A percentile compares a stretch with the other conserved stretches of the same genome.
These are phyloP conservation scores for Lottia scabra DNA, from an alignment of 2,888 invertebrate species.

Conservation along the genomic window DNA sequence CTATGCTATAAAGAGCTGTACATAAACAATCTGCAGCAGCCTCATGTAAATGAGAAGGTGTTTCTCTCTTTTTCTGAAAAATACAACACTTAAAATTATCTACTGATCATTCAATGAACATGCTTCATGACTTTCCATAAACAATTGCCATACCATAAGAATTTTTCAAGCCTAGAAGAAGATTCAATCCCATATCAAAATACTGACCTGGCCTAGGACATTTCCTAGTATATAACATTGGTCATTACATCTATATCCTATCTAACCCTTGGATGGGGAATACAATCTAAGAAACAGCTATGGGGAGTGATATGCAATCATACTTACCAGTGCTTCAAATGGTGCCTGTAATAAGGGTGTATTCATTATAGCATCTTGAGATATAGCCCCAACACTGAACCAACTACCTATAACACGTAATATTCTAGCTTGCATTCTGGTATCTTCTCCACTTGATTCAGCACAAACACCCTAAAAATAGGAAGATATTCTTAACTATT, in stretches of 20 bases:
- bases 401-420: slow-evolving; percentile 91
- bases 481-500: too few species aligned
- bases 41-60: slow-evolving; percentile 78
- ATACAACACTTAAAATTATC: slow-evolving; percentile 2
- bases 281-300: neutral
- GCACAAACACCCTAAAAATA: slow-evolving; percentile 81
- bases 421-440: slow-evolving; percentile 73
- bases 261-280: too few species aligned
- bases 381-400: slow-evolving; percentile 86
- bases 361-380: slow-evolving; percentile 78
- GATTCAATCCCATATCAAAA: too few species aligned
- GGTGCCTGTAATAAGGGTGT: slow-evolving; percentile 66
- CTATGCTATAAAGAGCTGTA: slow-evolving; percentile 83
- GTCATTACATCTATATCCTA: too few species aligned
- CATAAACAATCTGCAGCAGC: slow-evolving; percentile 92
- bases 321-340: slow-evolving; percentile 71
- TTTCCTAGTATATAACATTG: too few species aligned
- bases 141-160: too few species aligned
- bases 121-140: too few species aligned
- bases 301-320: slow-evolving; percentile 57
- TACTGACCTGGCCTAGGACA: too few species aligned
- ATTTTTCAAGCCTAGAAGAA: too few species aligned
- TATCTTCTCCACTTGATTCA: slow-evolving; percentile 76
- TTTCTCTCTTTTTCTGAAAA: slow-evolving; percentile 60
- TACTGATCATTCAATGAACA: too few species aligned